These are phyloP conservation scores for Palythoa heliodiscus DNA, from an alignment of 92 coral and sea anemone species.

Conservation along the genomic window DNA sequence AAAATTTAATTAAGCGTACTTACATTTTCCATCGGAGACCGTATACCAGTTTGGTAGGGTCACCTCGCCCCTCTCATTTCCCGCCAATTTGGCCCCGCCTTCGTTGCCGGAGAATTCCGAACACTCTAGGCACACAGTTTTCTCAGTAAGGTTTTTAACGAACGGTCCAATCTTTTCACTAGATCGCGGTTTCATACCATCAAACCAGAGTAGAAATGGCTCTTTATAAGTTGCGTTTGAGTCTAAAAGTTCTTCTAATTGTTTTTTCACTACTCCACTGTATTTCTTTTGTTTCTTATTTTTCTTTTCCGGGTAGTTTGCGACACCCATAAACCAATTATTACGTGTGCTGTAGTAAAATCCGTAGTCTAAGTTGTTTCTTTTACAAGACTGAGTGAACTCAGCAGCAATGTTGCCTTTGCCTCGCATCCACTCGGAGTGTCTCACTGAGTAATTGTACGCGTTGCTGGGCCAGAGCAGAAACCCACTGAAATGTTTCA, in stretches of 20 bases:
- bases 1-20: background rate
- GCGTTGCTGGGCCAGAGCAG: slow-evolving; percentile 81
- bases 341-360: slow-evolving; percentile 71
- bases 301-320: slow-evolving; percentile 37
- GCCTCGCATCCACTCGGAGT: slow-evolving; percentile 73
- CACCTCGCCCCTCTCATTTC: slow-evolving; percentile 69
- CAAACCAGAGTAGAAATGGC: slow-evolving; percentile 77
- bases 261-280: slow-evolving; percentile 51
- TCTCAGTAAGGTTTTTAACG: slow-evolving; percentile 50
- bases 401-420: slow-evolving; percentile 66
- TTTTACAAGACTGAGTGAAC: slow-evolving; percentile 70
- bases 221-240: slow-evolving; percentile 57
- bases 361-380: slow-evolving; percentile 58
- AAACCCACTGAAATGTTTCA: slow-evolving; percentile 80
- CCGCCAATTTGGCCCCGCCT: slow-evolving; percentile 69
- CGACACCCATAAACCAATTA: slow-evolving; percentile 75
- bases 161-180: slow-evolving; percentile 67
- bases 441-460: slow-evolving; percentile 75
- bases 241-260: slow-evolving; percentile 64
- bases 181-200: slow-evolving; percentile 58
- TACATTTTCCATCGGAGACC: slow-evolving; percentile 57
- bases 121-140: slow-evolving; percentile 67
- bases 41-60: slow-evolving; percentile 88
- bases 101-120: slow-evolving; percentile 60
- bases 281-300: background rate